phyloP scores from a whole-genome alignment of 2,797 vertebrate genomes.

The Lateolabrax maculatus region DNA sequence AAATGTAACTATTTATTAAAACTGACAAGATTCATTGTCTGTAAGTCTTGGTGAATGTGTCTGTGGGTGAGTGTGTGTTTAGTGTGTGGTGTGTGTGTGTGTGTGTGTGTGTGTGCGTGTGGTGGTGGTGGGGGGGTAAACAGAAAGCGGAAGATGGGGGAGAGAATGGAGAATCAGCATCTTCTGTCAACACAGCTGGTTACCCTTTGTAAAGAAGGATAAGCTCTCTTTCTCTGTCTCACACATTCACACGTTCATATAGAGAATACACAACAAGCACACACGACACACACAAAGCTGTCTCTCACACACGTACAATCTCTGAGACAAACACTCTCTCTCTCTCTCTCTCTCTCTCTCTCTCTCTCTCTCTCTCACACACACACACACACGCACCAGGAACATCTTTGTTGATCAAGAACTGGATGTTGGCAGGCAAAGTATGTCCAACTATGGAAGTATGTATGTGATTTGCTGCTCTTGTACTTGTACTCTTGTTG shows the following conservation, averaged over 20 bases:
- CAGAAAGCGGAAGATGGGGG: slow-evolving; percentile 34
- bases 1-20: slow-evolving; percentile 81
- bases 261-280: not conserved
- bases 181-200: slow-evolving; percentile 81
- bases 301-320: not conserved
- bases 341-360: no score
- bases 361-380: no score
- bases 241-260: not conserved
- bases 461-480: slow-evolving; percentile 2
- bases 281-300: not conserved
- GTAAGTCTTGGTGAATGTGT: slow-evolving; percentile 36
- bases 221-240: slow-evolving; percentile 20
- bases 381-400: slow-evolving; percentile 1
- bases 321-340: no score
- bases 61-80: slow-evolving; percentile 1
- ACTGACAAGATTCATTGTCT: slow-evolving; percentile 80
- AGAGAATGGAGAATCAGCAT: slow-evolving; percentile 64
- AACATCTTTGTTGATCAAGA: not conserved
- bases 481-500: no score
- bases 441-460: no score
- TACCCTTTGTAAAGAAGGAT: slow-evolving; percentile 58
- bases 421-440: not conserved
- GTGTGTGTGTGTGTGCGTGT: slow-evolving; percentile 9
- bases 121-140: not conserved
- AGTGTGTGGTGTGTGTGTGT: not conserved